phyloP scores from a whole-genome alignment of 2,797 vertebrate species.

The Apogon hyalosoma region DNA sequence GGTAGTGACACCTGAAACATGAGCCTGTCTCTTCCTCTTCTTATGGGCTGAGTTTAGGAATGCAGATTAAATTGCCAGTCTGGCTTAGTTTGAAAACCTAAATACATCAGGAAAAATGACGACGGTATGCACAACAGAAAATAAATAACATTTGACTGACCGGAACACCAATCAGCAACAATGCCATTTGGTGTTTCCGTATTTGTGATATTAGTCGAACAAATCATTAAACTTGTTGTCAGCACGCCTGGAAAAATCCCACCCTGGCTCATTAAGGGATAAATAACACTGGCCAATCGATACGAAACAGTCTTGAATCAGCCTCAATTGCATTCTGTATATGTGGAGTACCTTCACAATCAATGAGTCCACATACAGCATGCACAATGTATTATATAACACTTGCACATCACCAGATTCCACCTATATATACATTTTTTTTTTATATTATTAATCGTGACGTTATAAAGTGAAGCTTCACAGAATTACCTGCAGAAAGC shows the following conservation, averaged over 20 bases:
- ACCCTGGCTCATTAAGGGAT: conserved; percentile 34
- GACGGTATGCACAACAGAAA: background rate
- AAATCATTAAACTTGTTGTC: conserved; percentile 40
- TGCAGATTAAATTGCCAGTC: conserved; percentile 30
- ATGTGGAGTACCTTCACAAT: conserved; percentile 10
- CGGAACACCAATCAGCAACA: background rate
- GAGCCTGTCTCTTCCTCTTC: conserved; percentile 26
- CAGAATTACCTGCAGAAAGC: no score
- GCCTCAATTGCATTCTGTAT: background rate
- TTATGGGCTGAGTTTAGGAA: background rate
- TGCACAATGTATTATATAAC: background rate
- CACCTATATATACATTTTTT: no score
- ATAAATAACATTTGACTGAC: background rate
- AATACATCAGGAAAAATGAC: background rate
- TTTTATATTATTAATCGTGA: no score
- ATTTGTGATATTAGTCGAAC: conserved; percentile 20
- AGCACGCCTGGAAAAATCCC: conserved; percentile 15
- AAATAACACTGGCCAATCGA: conserved; percentile 25
- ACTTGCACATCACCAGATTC: no score
- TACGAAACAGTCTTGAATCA: conserved; percentile 2
- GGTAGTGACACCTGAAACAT: conserved; percentile 40
- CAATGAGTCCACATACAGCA: conserved; percentile 4
- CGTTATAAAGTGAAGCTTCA: no score
- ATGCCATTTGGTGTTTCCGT: background rate
- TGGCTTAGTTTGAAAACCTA: conserved; percentile 26